Evolutionary conservation across 1,140 invertebrate species (phyloP).

Genomic region (Drosophila tani): DNA sequence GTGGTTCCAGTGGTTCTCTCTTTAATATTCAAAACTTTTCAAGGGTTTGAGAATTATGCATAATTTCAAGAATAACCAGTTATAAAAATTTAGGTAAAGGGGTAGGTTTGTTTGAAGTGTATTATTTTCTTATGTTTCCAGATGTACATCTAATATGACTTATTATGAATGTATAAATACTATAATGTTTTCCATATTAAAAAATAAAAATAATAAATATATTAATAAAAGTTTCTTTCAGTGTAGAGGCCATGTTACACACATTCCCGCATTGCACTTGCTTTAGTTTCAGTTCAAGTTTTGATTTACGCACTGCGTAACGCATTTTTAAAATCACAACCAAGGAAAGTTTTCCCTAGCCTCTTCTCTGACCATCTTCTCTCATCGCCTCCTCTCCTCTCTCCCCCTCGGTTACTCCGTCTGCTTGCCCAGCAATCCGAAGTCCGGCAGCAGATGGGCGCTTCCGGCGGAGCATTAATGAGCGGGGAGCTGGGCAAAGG

Average conservation of each 20-base stretch:
- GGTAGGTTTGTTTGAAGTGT: not conserved
- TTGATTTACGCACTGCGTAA: slow-evolving; percentile 51
- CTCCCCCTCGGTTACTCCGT: not conserved
- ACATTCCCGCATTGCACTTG: slow-evolving; percentile 36
- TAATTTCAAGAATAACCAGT: slow-evolving; percentile 9
- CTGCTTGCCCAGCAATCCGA: slow-evolving; percentile 4
- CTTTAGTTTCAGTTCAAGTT: slow-evolving; percentile 33
- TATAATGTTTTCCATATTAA: no score
- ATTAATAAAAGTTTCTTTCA: not conserved
- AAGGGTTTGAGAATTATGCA: not conserved
- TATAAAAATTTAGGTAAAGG: not conserved
- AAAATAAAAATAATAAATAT: no score
- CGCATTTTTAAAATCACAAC: slow-evolving; percentile 45
- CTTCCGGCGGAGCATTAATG: slow-evolving; percentile 49
- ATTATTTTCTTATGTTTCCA: not conserved
- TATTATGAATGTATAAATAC: no score
- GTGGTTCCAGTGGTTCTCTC: no score
- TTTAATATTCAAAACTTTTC: not conserved
- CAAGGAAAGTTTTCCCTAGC: slow-evolving; percentile 22
- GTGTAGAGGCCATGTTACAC: slow-evolving; percentile 13
- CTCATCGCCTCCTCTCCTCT: not conserved
- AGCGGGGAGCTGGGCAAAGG: slow-evolving; percentile 21
- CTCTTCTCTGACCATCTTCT: slow-evolving; percentile 29
- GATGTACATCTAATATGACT: no score
- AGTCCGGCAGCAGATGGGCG: slow-evolving; percentile 45